Conservation (phyloP, 1,140 invertebrate species). For the Brachionus sp. region DNA sequence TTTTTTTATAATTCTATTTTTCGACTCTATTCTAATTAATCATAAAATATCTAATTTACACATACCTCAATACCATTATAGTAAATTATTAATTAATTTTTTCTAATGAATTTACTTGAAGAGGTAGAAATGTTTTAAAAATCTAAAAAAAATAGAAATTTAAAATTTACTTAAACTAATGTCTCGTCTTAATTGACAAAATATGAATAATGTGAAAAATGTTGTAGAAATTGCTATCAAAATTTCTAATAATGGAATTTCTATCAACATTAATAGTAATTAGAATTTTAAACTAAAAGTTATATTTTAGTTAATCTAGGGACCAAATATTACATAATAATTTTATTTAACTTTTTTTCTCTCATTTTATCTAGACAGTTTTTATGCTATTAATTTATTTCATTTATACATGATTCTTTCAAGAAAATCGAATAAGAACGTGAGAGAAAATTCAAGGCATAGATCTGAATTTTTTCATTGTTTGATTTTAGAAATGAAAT, state of each 20-base stretch:
- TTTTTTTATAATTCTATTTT: neutral
- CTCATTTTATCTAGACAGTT: constrained; percentile 37
- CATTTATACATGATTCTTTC: constrained; percentile 29
- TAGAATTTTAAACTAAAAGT: constrained; percentile 25
- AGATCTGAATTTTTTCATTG: neutral
- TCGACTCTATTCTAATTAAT: too few species aligned
- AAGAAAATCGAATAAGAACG: constrained; percentile 27
- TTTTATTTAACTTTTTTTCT: constrained; percentile 12
- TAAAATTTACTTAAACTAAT: neutral
- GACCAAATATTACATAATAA: neutral
- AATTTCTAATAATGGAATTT: neutral
- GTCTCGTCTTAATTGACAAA: neutral
- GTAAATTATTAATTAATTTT: neutral
- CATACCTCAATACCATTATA: too few species aligned
- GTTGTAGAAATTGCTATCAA: neutral
- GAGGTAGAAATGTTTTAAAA: neutral
- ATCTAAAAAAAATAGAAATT: neutral
- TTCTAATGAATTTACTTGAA: neutral
- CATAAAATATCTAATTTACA: neutral
- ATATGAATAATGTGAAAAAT: neutral
- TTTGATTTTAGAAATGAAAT: constrained; percentile 10
- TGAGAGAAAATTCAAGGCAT: constrained; percentile 25
- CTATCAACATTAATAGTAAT: constrained; percentile 16
- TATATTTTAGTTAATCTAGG: constrained; percentile 11
- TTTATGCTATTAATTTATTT: constrained; percentile 37